phyloP scores from a whole-genome alignment of 2,113 vertebrate genomes.

The Donacobius atricapilla region DNA sequence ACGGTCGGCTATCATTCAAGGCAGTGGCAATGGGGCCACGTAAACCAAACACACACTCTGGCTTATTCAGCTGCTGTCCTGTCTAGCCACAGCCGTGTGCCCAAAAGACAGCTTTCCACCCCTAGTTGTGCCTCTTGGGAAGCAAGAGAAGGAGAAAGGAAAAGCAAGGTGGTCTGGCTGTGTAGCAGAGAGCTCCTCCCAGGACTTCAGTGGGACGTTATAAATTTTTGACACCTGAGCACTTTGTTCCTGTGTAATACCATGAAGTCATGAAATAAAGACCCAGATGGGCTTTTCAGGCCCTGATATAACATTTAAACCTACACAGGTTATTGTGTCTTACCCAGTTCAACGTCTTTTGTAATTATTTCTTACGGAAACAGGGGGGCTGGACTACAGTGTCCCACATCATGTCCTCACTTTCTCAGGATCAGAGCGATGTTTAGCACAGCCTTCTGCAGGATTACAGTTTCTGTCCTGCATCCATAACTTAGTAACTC shows the following conservation, averaged over 20 bases:
- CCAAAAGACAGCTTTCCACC: neutral
- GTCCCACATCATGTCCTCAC: neutral
- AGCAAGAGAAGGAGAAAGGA: neutral
- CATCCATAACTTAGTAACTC: neutral
- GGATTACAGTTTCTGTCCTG: neutral
- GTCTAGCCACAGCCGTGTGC: neutral
- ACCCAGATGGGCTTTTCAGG: neutral
- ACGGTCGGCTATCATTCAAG: neutral
- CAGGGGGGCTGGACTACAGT: rapidly evolving
- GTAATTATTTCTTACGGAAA: neutral
- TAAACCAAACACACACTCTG: neutral
- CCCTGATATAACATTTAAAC: neutral
- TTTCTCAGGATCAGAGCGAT: neutral
- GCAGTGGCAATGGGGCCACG: neutral
- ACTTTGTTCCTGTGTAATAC: neutral
- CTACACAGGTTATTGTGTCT: neutral
- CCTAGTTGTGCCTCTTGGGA: rapidly evolving
- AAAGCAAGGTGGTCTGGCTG: rapidly evolving
- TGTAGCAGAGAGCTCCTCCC: neutral
- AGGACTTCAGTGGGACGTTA: neutral
- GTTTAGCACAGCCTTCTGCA: neutral
- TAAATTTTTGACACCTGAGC: neutral
- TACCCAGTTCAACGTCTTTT: neutral
- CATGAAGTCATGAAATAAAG: neutral
- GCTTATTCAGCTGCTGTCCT: conserved; percentile 20